These are phyloP conservation scores for Pedicia rivosa DNA, from an alignment of 2,888 invertebrate genomes.

Conservation along the genomic window DNA sequence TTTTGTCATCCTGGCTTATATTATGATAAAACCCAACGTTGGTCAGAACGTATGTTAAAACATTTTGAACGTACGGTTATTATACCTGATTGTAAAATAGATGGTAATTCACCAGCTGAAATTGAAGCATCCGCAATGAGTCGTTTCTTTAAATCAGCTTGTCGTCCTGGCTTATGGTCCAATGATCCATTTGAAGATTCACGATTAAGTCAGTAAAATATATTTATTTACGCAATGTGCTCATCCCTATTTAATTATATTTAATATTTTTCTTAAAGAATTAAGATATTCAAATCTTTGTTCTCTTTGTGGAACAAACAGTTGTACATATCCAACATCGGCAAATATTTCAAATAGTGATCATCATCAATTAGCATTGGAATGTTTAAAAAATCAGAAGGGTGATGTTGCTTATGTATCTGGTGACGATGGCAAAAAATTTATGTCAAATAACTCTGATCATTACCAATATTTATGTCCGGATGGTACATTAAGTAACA, in stretches of 20 bases:
- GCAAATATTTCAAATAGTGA: slow-evolving; percentile 1
- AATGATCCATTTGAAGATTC: slow-evolving; percentile 35
- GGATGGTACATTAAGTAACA: slow-evolving; percentile 18
- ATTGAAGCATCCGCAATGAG: slow-evolving; percentile 43
- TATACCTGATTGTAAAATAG: slow-evolving; percentile 17
- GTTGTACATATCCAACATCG: not conserved
- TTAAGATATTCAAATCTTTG: slow-evolving; percentile 37
- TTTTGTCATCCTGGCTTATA: slow-evolving; percentile 52
- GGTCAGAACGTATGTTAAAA: slow-evolving; percentile 44
- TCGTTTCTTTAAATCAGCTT: slow-evolving; percentile 48
- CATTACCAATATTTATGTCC: slow-evolving; percentile 20
- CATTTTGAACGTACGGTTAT: slow-evolving; percentile 35
- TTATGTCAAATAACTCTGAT: slow-evolving; percentile 18
- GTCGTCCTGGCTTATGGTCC: slow-evolving; percentile 58
- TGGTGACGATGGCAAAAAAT: slow-evolving; percentile 23
- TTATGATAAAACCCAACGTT: slow-evolving; percentile 22
- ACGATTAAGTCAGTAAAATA: slow-evolving; percentile 37
- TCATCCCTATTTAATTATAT: too few species aligned
- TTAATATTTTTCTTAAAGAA: slow-evolving; percentile 28
- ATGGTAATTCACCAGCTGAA: slow-evolving; percentile 34
- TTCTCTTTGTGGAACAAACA: slow-evolving; percentile 27
- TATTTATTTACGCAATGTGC: not conserved
- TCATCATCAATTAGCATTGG: slow-evolving; percentile 36
- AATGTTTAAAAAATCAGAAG: slow-evolving; percentile 32
- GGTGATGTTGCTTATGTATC: slow-evolving; percentile 42